Evolutionary conservation across 2,797 vertebrate species (phyloP).

Genomic region (Xiphophorus birchmanni): DNA sequence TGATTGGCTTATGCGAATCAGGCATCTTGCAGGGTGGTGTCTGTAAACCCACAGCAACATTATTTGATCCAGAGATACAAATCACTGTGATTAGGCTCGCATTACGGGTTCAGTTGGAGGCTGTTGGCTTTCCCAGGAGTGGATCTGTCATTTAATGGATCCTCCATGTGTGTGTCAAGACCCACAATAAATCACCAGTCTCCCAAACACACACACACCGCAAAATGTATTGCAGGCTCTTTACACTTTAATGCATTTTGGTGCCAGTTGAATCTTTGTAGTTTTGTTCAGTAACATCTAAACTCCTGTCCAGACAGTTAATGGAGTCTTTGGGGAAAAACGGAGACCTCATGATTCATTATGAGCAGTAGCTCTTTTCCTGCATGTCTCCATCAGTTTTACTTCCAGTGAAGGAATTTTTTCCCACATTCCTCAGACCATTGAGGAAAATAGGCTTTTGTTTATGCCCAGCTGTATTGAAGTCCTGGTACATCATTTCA

Average conservation of each 20-base stretch:
- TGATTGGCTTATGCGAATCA: neutral
- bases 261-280: neutral
- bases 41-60: neutral
- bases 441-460: neutral
- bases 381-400: neutral
- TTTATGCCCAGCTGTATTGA: neutral
- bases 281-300: neutral
- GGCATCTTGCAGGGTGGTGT: neutral
- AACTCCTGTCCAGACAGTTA: neutral
- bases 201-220: neutral
- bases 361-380: neutral
- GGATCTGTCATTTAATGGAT: conserved; percentile 38
- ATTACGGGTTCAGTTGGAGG: conserved; percentile 17
- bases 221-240: neutral
- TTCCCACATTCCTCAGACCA: neutral
- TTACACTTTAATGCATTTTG: neutral
- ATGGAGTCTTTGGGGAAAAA: neutral
- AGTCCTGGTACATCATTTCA: neutral
- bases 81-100: neutral
- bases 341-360: neutral
- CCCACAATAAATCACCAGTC: conserved; percentile 13
- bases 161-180: conserved; percentile 40
- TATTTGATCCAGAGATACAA: conserved; percentile 18
- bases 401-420: neutral
- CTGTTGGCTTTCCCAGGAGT: conserved; percentile 21